Base-by-base conservation (phyloP, 2,113 vertebrate genomes). In the Xyliphius kryptos region DNA sequence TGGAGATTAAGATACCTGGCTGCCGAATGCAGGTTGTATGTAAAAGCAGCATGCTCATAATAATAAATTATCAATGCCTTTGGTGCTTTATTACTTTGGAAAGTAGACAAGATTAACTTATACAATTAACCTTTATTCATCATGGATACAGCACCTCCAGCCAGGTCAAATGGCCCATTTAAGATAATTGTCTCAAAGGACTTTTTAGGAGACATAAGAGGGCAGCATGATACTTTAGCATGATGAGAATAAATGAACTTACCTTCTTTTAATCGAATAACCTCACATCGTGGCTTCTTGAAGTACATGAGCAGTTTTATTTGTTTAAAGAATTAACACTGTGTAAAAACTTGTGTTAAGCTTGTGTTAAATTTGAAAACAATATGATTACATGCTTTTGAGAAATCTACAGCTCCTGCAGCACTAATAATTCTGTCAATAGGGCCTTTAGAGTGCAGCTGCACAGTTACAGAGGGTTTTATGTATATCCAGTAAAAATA, bases 401-500 rank as follows among this genome's bases (percentile, higher is more conserved):
- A 82, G 79, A 82, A 83, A 85, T 83, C 82, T 83, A 77, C 75
- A 77, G 81, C 73, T 85, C 79, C 82, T 68, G 81, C 75, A 74
- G 79, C 81, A 72, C 72, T 88, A 85, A 87, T 85, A 84, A 85
- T 80, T 85, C 76, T 83, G 84, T 85, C 85, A 70, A 88, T 88
- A 85, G 82, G 78, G 77, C 56, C 78, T 87, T 77, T 80, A 85
- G 82, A 79, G 79, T 85, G 83, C 84, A 85, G 84, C 84, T 84
- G 85, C 74, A 66, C 79, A 57, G 79, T 79, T 85, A 85, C 83
- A 86, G 85, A 86, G 84, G 86, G 81, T 85, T 86, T 87, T 85
- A 88, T 87, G 83, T 86, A 85, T 83, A 87, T 83, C 86, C 82
- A 86, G 86, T 86, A 88, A 85, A 86, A 87, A 86, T 88, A 81